Base-by-base conservation (phyloP, 2,888 invertebrate species). In the Acanthococcus lagerstroemiae region DNA sequence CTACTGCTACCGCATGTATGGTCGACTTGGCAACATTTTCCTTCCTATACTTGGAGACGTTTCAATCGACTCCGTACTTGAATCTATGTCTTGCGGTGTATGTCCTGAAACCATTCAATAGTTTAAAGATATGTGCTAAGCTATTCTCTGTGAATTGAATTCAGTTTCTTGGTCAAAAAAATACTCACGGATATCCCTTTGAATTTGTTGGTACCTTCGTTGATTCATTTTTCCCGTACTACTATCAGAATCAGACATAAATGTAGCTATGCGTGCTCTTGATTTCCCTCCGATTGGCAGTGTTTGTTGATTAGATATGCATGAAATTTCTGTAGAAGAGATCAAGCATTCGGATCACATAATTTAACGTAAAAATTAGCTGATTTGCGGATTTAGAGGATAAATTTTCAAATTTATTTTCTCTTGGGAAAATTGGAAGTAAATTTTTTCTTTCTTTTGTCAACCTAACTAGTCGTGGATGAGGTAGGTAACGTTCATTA, bases 281-380 rank as follows among this genome's bases (percentile, higher is more conserved):
- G 52, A 46, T 57, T 66, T 66, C 21, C 57, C 37, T 19, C 56
- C 57, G 1, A 73, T 63, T 46, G 75, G 75, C 65, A 75, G 71
- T 9, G 75, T 75, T 70, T 75, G 74, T 69, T 75, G 74, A 69
- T 74, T 75, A 46, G 75, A 75, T 69, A 75, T 75, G 72, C 75
- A 75, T n/a, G 75, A 73, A 68, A 75, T 75, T 73, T 75, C 75
- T 75, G 71, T 15, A 60, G n/a, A n/a, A n/a, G n/a, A n/a, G n/a
- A n/a, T n/a, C n/a, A n/a, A n/a, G n/a, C n/a, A n/a, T n/a, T n/a
- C n/a, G n/a, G n/a, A n/a, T n/a, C n/a, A n/a, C n/a, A n/a, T n/a
- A n/a, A n/a, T n/a, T n/a, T n/a, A n/a, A n/a, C n/a, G n/a, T n/a
- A n/a, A n/a, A n/a, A n/a, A n/a, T n/a, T n/a, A n/a, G n/a, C n/a